Evolutionary conservation across 2,797 vertebrate species (phyloP).

Genomic region (Acanthurus lineatus): DNA sequence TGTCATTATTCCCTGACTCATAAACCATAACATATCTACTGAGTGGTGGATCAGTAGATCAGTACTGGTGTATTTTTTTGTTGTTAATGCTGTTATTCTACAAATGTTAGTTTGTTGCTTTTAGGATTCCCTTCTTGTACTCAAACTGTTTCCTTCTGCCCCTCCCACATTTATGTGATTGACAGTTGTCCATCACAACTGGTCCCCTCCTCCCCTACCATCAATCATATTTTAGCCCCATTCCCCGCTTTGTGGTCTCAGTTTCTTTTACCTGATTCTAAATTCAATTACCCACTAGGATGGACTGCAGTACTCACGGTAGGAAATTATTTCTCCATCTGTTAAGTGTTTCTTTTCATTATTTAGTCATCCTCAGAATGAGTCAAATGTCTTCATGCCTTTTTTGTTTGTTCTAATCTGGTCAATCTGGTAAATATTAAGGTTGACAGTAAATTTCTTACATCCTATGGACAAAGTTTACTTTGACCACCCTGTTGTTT

Average conservation of each 20-base stretch:
- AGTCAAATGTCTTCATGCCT: background rate
- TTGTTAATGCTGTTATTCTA: background rate
- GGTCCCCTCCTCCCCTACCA: constrained; percentile 55
- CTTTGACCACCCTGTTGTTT: too few relatives aligned
- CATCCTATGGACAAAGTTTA: too few relatives aligned
- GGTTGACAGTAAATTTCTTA: background rate
- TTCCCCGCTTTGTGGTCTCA: constrained; percentile 7
- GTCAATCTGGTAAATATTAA: background rate
- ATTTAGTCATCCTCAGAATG: background rate
- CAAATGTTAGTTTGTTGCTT: background rate
- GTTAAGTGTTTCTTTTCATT: background rate
- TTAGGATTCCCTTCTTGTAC: background rate
- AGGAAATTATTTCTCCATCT: constrained; percentile 35
- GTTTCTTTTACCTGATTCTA: background rate
- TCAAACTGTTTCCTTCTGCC: background rate
- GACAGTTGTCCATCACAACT: constrained; percentile 69
- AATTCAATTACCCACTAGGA: constrained; percentile 31
- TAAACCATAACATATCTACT: background rate
- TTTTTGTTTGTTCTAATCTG: background rate
- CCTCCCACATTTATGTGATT: constrained; percentile 60
- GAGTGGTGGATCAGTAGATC: too few relatives aligned
- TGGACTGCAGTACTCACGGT: constrained; percentile 79
- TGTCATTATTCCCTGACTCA: too few relatives aligned
- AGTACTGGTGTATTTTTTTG: too few relatives aligned
- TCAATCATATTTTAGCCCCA: constrained; percentile 61